These are phyloP conservation scores for Eulemur coronatus DNA, from an alignment of 2,797 vertebrate genomes.

Conservation along the genomic window DNA sequence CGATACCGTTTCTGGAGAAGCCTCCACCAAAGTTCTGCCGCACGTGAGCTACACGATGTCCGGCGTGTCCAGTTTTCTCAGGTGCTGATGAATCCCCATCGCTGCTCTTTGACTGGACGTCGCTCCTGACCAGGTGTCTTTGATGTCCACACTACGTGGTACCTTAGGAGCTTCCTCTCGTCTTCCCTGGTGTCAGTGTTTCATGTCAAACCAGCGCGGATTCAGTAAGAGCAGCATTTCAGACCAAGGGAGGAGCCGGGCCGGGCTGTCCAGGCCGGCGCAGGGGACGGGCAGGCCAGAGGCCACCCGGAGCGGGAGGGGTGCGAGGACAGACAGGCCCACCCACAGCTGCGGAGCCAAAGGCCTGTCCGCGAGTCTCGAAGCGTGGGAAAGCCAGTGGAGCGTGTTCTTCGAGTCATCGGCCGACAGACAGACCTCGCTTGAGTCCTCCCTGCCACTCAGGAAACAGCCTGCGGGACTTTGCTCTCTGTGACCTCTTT, in stretches of 20 bases:
- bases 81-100: not conserved
- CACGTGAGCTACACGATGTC: not conserved
- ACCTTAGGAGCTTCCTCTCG: not conserved
- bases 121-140: not conserved
- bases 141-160: not conserved
- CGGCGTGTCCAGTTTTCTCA: not conserved
- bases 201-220: not conserved
- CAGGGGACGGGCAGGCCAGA: accelerated
- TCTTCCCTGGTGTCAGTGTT: not conserved
- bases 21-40: not conserved
- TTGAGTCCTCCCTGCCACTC: not conserved
- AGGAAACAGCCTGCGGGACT: not conserved
- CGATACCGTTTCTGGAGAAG: not conserved
- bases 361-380: not conserved
- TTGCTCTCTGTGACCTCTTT: not conserved
- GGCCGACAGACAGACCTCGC: not conserved
- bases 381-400: not conserved
- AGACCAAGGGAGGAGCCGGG: not conserved
- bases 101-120: not conserved
- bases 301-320: not conserved
- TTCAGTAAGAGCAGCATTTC: not conserved
- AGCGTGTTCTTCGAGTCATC: not conserved
- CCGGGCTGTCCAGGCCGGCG: not conserved
- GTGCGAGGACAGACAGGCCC: not conserved
- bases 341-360: not conserved